Evolutionary conservation across 2,888 invertebrate species (phyloP).

Genomic region (Acleris literana): DNA sequence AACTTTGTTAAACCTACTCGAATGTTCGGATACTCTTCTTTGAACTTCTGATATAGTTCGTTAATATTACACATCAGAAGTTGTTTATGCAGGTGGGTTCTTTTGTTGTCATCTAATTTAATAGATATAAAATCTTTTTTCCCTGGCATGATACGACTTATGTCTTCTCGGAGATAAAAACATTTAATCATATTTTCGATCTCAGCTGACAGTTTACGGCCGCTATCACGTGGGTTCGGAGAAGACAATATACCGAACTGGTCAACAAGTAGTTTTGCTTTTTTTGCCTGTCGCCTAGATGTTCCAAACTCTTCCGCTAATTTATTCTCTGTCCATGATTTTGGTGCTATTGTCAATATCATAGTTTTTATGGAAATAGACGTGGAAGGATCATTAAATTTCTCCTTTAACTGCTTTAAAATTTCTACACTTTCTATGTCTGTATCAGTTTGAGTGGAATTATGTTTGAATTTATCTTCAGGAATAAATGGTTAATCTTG

Average conservation of each 20-base stretch:
- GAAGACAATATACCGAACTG: constrained; percentile 38
- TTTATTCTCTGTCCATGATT: constrained; percentile 43
- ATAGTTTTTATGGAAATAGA: constrained; percentile 39
- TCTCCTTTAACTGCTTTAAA: no score
- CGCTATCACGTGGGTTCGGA: constrained; percentile 12
- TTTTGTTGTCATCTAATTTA: not conserved
- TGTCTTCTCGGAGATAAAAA: constrained; percentile 31
- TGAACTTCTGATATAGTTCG: not conserved
- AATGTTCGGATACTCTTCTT: no score
- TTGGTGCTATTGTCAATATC: constrained; percentile 42
- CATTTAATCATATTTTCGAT: constrained; percentile 24
- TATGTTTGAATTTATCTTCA: constrained; percentile 32
- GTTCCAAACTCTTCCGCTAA: constrained; percentile 41
- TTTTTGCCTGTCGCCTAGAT: no score
- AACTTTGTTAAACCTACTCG: no score
- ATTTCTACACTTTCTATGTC: no score
- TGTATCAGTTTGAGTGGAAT: no score
- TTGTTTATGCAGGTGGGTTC: not conserved
- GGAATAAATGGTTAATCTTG: constrained; percentile 32
- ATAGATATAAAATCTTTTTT: not conserved
- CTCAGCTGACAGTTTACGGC: constrained; percentile 39
- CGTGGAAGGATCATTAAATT: constrained; percentile 26
- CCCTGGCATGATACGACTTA: no score
- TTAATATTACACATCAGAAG: not conserved
- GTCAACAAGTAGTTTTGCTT: no score